Conservation (phyloP, 1,140 invertebrate genomes). For the Drosophila setifemur region DNA sequence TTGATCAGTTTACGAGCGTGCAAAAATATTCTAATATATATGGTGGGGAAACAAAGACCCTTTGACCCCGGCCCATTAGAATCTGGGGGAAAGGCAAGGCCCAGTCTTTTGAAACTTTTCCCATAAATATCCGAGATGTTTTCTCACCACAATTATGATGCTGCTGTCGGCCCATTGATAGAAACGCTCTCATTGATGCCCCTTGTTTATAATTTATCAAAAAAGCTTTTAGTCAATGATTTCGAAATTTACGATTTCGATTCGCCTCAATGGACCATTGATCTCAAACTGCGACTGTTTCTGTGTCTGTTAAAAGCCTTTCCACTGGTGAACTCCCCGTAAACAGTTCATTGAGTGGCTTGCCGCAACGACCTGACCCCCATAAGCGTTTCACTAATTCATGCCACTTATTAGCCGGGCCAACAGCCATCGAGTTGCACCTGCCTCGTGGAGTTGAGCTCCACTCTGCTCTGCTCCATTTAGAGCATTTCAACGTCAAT, state of each 20-base stretch:
- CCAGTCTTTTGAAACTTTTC: conserved; percentile 58
- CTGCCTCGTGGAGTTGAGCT: conserved; percentile 58
- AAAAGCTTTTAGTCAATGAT: conserved; percentile 81
- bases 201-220: conserved; percentile 71
- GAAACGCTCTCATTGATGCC: conserved; percentile 53
- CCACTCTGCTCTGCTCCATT: conserved; percentile 66
- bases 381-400: conserved; percentile 76
- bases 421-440: conserved; percentile 62
- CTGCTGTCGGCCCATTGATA: conserved; percentile 57
- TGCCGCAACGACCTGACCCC: conserved; percentile 63
- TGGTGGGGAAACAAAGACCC: conserved; percentile 23
- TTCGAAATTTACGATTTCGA: conserved; percentile 75
- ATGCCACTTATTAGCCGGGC: conserved; percentile 74
- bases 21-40: conserved; percentile 26
- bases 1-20: conserved; percentile 57
- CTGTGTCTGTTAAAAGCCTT: conserved; percentile 60
- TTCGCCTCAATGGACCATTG: conserved; percentile 70
- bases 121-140: conserved; percentile 59
- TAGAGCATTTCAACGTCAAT: conserved; percentile 77
- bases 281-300: conserved; percentile 42
- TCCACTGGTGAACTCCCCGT: conserved; percentile 31
- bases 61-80: conserved; percentile 64
- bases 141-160: conserved; percentile 72
- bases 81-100: conserved; percentile 60
- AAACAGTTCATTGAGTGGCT: conserved; percentile 70